phyloP scores from a whole-genome alignment of 2,888 invertebrate species.

The Lithophane ornitopus region DNA sequence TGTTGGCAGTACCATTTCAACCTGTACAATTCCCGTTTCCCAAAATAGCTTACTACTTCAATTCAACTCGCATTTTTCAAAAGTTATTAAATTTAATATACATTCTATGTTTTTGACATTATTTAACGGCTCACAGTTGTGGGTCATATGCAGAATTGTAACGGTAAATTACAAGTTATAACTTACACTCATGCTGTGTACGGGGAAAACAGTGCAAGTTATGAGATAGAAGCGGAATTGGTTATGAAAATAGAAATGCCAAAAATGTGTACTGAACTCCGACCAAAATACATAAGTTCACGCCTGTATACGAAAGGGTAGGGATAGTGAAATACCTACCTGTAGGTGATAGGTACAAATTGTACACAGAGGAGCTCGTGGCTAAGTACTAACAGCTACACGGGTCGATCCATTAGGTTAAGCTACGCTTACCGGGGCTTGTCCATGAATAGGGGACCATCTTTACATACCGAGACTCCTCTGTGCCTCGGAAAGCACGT shows the following conservation, averaged over 20 bases:
- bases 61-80: constrained; percentile 37
- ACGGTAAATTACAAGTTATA: constrained; percentile 62
- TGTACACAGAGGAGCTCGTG: no score
- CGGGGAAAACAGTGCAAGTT: constrained; percentile 31
- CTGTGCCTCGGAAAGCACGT: no score
- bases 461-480: no score
- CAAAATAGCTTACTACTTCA: constrained; percentile 39
- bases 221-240: constrained; percentile 6
- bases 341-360: neutral
- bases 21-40: constrained; percentile 5
- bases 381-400: no score
- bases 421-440: no score
- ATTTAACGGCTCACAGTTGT: constrained; percentile 40
- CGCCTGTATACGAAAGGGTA: neutral
- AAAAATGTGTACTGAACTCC: neutral
- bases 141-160: constrained; percentile 61
- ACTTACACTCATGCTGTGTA: constrained; percentile 49
- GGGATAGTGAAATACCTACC: neutral
- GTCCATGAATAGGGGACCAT: no score
- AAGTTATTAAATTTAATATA: constrained; percentile 64
- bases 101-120: constrained; percentile 59
- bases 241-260: neutral
- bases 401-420: no score
- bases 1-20: constrained; percentile 8
- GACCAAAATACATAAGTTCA: neutral